Conservation (phyloP, 2,888 invertebrate genomes). For the Sphaerophoria rueppellii region DNA sequence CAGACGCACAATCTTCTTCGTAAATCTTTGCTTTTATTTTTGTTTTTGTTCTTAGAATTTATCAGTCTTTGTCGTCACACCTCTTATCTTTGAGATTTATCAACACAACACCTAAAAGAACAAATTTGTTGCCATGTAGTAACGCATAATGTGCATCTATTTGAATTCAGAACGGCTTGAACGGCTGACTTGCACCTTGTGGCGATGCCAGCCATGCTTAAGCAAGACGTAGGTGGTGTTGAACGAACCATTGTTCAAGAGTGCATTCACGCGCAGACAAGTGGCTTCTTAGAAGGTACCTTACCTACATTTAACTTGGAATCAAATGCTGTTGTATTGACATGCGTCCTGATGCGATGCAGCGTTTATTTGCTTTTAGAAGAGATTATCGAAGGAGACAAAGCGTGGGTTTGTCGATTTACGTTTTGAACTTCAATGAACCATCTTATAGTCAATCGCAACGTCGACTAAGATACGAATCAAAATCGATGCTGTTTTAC, state of each 20-base stretch:
- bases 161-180: conserved; percentile 30
- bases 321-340: conserved; percentile 58
- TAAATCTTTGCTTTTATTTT: conserved; percentile 16
- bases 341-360: conserved; percentile 38
- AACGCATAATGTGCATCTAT: conserved; percentile 62
- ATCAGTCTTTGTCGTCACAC: conserved; percentile 65
- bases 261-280: conserved; percentile 52
- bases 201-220: not conserved
- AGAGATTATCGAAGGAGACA: conserved; percentile 2
- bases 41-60: conserved; percentile 18
- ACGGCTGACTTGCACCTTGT: conserved; percentile 2
- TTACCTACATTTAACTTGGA: not conserved
- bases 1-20: conserved; percentile 18
- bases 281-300: conserved; percentile 43
- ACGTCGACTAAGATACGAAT: no score
- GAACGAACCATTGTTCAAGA: conserved; percentile 64
- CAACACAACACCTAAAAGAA: conserved; percentile 60
- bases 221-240: conserved; percentile 35
- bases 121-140: conserved; percentile 68
- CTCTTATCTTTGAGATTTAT: conserved; percentile 71
- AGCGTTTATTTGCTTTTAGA: conserved; percentile 21
- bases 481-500: no score
- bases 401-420: conserved; percentile 54
- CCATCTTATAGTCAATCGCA: not conserved
- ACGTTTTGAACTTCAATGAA: conserved; percentile 16